Base-by-base conservation (phyloP, 2,888 invertebrate genomes). In the Onthophagus sagittarius region DNA sequence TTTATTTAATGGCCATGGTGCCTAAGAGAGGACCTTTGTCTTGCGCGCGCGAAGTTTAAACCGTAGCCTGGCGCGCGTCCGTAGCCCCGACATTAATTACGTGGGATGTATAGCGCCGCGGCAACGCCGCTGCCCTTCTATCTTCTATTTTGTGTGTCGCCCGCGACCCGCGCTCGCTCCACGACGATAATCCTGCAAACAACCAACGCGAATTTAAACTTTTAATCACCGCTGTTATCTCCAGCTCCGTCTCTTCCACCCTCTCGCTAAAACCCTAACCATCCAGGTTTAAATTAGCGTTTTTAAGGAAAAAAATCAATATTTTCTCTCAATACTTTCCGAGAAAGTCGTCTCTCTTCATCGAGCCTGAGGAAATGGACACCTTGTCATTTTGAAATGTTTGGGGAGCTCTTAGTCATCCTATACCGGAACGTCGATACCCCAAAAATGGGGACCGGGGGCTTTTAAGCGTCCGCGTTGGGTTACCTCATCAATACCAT, bases 71-170 rank as follows among this genome's bases (percentile, higher is more conserved):
- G 67, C 31, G 23, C 67, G 67, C 31, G 67, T 67, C 23, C 67
- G 67, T 67, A 72, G 72, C 72, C 74, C 74, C 72, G 72, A 72
- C 74, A 74, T 74, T 74, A 74, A 74, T 74, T 74, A 74, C 72
- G 14, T 39, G 62, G 63, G 71, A 13, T 71, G 71, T 72, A 65
- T 65, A 64, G 72, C 39, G 31, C 39, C 39, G 39, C 39, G 39
- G 39, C 31, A 62, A 23, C 31, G 70, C 70, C 31, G 15, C 62
- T 62, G 71, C 62, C 71, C 62, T 62, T 39, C 23, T 67, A 31
- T 67, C 67, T 32, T 67, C 67, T 67, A 67, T 67, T 67, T 67
- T 67, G 67, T 67, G 67, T 67, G 67, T 67, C 32, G 67, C 67
- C 67, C 31, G 67, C 67, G 31, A 67, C 31, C 67, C 32, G 31